Conservation (phyloP, 2,113 vertebrate species). For the Ibidorhyncha struthersii region DNA sequence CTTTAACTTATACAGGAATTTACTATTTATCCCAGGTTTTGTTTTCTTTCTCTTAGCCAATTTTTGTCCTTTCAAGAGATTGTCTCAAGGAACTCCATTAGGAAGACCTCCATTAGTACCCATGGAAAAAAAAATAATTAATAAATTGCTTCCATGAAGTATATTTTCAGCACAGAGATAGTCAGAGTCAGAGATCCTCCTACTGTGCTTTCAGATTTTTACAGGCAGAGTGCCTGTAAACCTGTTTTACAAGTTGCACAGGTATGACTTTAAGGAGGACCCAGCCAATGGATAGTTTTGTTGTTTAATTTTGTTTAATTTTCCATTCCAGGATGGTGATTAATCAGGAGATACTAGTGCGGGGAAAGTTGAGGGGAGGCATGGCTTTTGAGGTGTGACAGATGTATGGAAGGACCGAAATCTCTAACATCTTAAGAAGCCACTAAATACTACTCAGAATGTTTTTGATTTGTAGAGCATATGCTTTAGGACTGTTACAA, state of each 20-base stretch:
- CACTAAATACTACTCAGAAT: not conserved
- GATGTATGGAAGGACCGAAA: not conserved
- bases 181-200: not conserved
- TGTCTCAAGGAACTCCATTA: not conserved
- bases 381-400: not conserved
- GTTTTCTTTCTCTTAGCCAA: not conserved
- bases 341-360: not conserved
- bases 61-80: not conserved
- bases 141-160: not conserved
- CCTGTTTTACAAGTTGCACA: not conserved
- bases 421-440: not conserved
- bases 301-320: not conserved
- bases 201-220: not conserved
- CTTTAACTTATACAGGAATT: not conserved
- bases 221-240: not conserved
- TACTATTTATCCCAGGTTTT: not conserved
- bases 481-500: not conserved
- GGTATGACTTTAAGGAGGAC: not conserved
- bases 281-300: not conserved
- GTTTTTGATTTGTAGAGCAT: not conserved
- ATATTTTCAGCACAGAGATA: not conserved
- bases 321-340: not conserved
- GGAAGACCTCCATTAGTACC: not conserved
- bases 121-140: not conserved
- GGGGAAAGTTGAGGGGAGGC: not conserved